These are phyloP conservation scores for Nixonia krombeini DNA, from an alignment of 1,140 invertebrate genomes.

Conservation along the genomic window DNA sequence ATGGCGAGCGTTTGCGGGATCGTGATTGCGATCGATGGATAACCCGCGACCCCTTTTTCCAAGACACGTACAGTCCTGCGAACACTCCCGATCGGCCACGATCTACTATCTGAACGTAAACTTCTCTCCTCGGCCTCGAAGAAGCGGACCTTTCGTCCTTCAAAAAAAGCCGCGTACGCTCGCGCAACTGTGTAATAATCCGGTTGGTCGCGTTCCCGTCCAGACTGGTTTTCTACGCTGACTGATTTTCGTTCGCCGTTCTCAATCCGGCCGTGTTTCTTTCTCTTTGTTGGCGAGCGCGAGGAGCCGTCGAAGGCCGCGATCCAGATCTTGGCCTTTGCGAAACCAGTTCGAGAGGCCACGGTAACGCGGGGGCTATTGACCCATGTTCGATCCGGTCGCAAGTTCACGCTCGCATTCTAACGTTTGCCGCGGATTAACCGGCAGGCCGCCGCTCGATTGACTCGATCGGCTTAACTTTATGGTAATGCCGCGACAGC, in stretches of 20 bases:
- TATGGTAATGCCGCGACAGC: conserved; percentile 20
- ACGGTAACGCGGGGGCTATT: conserved; percentile 38
- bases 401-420: conserved; percentile 44
- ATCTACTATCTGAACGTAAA: too few species aligned
- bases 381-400: conserved; percentile 35
- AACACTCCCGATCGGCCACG: too few species aligned
- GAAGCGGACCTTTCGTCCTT: too few species aligned
- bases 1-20: too few species aligned
- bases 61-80: too few species aligned
- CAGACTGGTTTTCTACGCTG: too few species aligned
- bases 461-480: conserved; percentile 25
- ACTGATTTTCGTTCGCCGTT: background rate
- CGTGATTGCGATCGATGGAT: conserved; percentile 3
- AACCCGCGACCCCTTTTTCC: too few species aligned
- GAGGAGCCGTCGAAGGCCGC: conserved; percentile 42
- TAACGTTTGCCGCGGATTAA: conserved; percentile 43
- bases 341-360: conserved; percentile 34
- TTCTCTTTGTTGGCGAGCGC: conserved; percentile 23
- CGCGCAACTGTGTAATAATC: too few species aligned
- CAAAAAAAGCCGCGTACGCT: too few species aligned
- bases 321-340: conserved; percentile 50
- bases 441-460: conserved; percentile 21
- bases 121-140: too few species aligned
- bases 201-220: too few species aligned
- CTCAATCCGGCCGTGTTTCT: background rate